phyloP scores from a whole-genome alignment of 2,113 vertebrate species.

The Oreochromis spilurus region DNA sequence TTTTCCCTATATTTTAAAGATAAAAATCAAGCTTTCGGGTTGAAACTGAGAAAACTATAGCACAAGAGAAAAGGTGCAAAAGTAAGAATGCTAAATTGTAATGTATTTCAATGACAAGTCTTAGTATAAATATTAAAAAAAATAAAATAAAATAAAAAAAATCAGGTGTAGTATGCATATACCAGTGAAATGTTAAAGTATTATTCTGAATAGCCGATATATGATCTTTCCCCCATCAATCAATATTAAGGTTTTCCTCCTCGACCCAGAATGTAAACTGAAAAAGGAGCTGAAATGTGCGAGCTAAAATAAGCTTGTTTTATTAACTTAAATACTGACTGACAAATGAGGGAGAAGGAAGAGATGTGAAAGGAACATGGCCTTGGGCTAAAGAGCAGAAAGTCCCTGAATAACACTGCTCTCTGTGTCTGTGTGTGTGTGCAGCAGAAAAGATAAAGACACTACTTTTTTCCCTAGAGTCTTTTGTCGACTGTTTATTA shows the following conservation, averaged over 20 bases:
- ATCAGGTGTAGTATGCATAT: neutral
- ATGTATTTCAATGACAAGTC: neutral
- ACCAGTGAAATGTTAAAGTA: neutral
- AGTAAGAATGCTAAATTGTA: neutral
- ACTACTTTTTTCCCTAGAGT: neutral
- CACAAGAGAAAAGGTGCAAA: neutral
- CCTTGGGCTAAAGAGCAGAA: conserved; percentile 23
- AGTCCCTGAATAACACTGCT: conserved; percentile 20
- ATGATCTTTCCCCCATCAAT: neutral
- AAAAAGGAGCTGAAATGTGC: neutral
- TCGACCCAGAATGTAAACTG: neutral
- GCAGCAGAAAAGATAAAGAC: conserved; percentile 12
- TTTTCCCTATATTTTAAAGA: neutral
- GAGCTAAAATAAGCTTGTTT: neutral
- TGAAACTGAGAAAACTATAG: neutral
- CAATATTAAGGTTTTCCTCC: neutral
- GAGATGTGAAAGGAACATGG: conserved; percentile 20
- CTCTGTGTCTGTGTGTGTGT: neutral
- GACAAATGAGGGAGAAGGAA: conserved; percentile 14
- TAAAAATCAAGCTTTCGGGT: neutral
- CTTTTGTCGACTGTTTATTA: conserved; percentile 31
- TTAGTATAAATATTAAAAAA: neutral
- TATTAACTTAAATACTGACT: neutral
- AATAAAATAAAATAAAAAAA: neutral
- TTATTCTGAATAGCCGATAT: neutral